Evolutionary conservation across 2,888 invertebrate genomes (phyloP).

Genomic region (Auanema sp.): DNA sequence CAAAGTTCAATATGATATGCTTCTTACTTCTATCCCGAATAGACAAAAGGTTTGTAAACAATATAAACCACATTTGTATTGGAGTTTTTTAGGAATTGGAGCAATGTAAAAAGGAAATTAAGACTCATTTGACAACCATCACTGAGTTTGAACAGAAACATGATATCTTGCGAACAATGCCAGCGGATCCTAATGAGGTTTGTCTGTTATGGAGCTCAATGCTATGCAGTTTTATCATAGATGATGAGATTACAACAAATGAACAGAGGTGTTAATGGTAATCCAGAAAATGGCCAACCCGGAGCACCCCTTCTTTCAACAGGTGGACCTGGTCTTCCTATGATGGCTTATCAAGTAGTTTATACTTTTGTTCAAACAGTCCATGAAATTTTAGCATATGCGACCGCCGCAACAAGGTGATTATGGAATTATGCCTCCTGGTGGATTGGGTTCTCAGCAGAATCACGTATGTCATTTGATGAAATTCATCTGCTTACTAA

Average conservation of each 20-base stretch:
- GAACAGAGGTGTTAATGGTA: background rate
- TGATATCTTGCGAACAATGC: conserved; percentile 14
- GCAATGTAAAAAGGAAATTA: conserved; percentile 34
- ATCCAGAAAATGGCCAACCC: background rate
- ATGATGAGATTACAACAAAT: conserved; percentile 3
- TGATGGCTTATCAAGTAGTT: no score
- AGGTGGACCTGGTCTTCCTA: background rate
- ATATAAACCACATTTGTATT: background rate
- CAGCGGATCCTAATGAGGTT: conserved; percentile 16
- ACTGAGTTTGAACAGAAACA: conserved; percentile 25
- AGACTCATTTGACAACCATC: conserved; percentile 11
- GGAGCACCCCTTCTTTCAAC: conserved; percentile 1
- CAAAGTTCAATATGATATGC: conserved; percentile 20
- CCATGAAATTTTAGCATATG: conserved; percentile 18
- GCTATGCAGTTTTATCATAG: no score
- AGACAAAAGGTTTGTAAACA: conserved; percentile 11
- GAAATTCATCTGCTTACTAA: background rate
- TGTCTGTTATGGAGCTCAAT: no score
- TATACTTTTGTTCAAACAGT: no score
- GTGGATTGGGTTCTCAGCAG: background rate
- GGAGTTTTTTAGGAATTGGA: conserved; percentile 28
- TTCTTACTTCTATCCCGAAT: conserved; percentile 11
- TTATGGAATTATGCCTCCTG: conserved; percentile 26
- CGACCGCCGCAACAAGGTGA: conserved; percentile 27
- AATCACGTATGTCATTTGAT: background rate